Evolutionary conservation across 1,140 invertebrate species (phyloP), one percentile per base, ranked within the genome.

Genomic region (Teleopsis dalmanni): DNA sequence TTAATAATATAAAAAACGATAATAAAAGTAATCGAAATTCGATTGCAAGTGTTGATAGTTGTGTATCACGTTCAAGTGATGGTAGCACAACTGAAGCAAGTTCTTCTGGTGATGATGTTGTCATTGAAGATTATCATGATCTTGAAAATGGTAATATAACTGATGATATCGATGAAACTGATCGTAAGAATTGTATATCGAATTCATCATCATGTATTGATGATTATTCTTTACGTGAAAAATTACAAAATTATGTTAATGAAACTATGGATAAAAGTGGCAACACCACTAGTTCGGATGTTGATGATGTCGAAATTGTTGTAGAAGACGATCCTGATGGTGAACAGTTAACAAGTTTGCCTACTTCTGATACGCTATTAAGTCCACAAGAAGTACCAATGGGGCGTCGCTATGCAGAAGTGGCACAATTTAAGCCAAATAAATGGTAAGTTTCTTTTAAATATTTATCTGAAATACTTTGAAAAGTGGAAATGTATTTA

Each of bases 301-400:
- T 35, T 8, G 43, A 46, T 33, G 49, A 51, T 25, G 49, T 37
- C 18, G 49, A 35, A 13, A 31, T 37, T 14, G 21, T 22, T 5
- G 27, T n/a, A 5, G 25, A 47, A 9, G 26, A 10, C 2, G 16
- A n/a, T 7, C 44, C 29, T 14, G 16, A 29, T 31, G 35, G 49
- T 11, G 34, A 2, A 9, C 27, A 19, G 34, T 50, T 29, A 21
- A 33, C 37, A 21, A 40, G 34, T 41, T 25, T 50, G 13, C 46
- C 33, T 46, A 25, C 53, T 4, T 56, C 54, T 23, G 68, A 70
- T 57, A 52, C 56, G 0, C 33, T 71, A 42, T 48, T 71, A 22
- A 71, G 68, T 60, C 68, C 68, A 6, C 63, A 70, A 55, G 68
- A 71, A 47, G 68, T 44, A 45, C 68, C 68, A 3, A 53, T 71